Evolutionary conservation across 2,797 vertebrate genomes (phyloP), one percentile per base, ranked within the genome.

Genomic region (Yasuhikotakia modesta): DNA sequence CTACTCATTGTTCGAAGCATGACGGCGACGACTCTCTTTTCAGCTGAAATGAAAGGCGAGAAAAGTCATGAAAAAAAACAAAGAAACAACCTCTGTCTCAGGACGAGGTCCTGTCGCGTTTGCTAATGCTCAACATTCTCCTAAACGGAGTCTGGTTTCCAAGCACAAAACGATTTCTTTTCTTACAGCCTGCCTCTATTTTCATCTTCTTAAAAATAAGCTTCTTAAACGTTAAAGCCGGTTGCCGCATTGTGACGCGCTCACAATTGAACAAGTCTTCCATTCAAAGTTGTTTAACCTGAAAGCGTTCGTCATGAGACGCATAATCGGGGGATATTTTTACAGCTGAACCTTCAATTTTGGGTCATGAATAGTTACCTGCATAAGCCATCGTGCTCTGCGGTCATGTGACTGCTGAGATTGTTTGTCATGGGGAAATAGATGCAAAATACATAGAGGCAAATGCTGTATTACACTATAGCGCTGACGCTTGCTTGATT

Each of bases 131-230:
- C 32, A 64, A 76, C 75, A 79, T 84, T 83, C 81, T 82, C 52
- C 43, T 27, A 73, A 65, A 75, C 70, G 45, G 66, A 48, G 43
- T 46, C 32, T 17, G 30, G n/a, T 78, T 73, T 81, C 79, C 57
- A 5, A 11, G 74, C 79, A 79, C 35, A 79, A 80, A 79, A 68
- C 61, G 66, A 21, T 78, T 64, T 61, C 60, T 76, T 72, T 78
- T 58, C 70, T 69, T 30, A 69, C 24, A 63, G 50, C 35, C 68
- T 64, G 69, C 46, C 68, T 60, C 17, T 21, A 57, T 70, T 63
- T 71, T 79, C 77, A 81, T 78, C 72, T 43, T 78, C 73, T 86
- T 81, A 81, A 53, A 84, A 79, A 70, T 85, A 85, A 83, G 79
- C 82, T 70, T 72, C 83, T 86, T 81, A 81, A 69, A 64, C 10